phyloP scores from a whole-genome alignment of 2,113 vertebrate genomes.

The Xenopus laevis region DNA sequence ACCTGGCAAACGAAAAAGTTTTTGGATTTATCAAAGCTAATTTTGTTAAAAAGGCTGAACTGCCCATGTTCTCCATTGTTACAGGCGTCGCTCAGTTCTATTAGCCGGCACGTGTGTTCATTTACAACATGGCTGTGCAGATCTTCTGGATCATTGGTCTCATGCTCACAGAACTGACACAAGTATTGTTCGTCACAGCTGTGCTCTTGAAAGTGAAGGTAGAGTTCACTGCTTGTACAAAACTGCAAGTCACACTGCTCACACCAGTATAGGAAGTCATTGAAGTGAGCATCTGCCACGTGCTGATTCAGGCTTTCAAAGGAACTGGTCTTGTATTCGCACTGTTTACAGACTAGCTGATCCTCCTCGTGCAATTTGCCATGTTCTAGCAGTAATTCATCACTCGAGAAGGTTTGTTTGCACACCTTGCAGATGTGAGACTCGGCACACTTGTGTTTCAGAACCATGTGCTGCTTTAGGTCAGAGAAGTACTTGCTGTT shows the following conservation, averaged over 20 bases:
- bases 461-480: slow-evolving; percentile 74
- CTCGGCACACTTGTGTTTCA: slow-evolving; percentile 72
- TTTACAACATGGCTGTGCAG: slow-evolving; percentile 76
- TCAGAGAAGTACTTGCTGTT: slow-evolving; percentile 78
- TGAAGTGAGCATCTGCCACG: slow-evolving; percentile 72
- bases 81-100: slow-evolving; percentile 72
- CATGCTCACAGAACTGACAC: slow-evolving; percentile 78
- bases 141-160: slow-evolving; percentile 71
- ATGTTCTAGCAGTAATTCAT: slow-evolving; percentile 68
- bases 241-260: slow-evolving; percentile 76
- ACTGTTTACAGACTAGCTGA: slow-evolving; percentile 71
- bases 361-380: slow-evolving; percentile 70
- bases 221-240: slow-evolving; percentile 74
- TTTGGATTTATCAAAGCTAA: slow-evolving; percentile 73
- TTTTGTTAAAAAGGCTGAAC: slow-evolving; percentile 73
- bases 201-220: slow-evolving; percentile 77
- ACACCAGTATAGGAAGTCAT: slow-evolving; percentile 75
- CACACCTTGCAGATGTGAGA: slow-evolving; percentile 68
- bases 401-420: slow-evolving; percentile 70
- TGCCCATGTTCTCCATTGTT: slow-evolving; percentile 65
- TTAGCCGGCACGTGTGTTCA: slow-evolving; percentile 69
- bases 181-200: slow-evolving; percentile 76
- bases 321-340: slow-evolving; percentile 69
- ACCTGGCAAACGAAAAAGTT: slow-evolving; percentile 78
- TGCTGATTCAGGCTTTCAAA: slow-evolving; percentile 74